Conservation (phyloP, 2,888 invertebrate species). For the Kuschelorhynchus macadamiae region DNA sequence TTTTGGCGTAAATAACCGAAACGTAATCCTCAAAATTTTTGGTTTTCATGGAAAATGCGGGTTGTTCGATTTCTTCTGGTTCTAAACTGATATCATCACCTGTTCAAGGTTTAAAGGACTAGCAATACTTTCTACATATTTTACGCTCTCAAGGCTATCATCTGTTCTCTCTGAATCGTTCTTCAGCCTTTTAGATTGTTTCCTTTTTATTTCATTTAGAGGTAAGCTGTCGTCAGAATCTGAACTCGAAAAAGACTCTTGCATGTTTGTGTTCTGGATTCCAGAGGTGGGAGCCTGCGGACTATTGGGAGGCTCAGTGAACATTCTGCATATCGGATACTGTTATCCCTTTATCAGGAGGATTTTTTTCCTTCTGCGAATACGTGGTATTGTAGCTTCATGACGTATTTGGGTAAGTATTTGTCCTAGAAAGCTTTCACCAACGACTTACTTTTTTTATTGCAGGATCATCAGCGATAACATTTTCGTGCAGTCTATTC, state of each 20-base stretch:
- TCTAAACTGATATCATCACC: background rate
- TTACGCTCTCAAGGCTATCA: background rate
- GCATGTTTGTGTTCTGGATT: background rate
- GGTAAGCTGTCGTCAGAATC: constrained; percentile 8
- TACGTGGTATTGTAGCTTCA: constrained; percentile 36
- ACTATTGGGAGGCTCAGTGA: constrained; percentile 4
- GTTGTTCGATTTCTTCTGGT: constrained; percentile 1
- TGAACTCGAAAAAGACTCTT: background rate
- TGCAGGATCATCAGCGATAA: constrained; percentile 19
- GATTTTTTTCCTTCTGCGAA: constrained; percentile 31
- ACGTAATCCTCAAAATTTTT: background rate
- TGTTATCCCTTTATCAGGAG: constrained; percentile 6
- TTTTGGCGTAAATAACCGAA: background rate
- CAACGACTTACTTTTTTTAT: background rate
- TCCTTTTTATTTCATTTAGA: constrained; percentile 5
- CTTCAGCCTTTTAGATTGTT: background rate
- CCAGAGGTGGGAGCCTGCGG: constrained; percentile 2
- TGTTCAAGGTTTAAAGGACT: constrained; percentile 3
- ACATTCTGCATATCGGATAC: constrained; percentile 2
- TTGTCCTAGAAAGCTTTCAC: background rate
- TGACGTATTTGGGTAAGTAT: constrained; percentile 4
- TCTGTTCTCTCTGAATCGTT: constrained; percentile 4
- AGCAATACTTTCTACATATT: constrained; percentile 6
- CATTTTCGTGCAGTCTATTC: constrained; percentile 30
- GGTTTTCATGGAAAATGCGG: background rate